phyloP scores from a whole-genome alignment of 2,888 invertebrate species.

The Lepidocyrtoides sp. region DNA sequence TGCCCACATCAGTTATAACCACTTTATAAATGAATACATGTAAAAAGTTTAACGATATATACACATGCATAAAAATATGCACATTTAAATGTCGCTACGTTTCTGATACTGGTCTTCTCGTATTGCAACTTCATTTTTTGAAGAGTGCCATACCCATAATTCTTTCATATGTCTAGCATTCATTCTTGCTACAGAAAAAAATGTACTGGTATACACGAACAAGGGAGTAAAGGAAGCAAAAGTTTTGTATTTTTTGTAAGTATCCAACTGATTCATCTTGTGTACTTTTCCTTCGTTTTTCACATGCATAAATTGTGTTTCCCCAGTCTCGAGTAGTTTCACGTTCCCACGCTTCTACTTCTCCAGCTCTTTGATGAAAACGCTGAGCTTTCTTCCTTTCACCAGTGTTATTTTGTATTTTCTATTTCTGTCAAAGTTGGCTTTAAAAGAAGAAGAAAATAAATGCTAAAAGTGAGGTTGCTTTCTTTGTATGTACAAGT shows the following conservation, averaged over 20 bases:
- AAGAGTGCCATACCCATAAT: slow-evolving; percentile 62
- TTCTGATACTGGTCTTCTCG: not conserved
- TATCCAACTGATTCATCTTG: slow-evolving; percentile 4
- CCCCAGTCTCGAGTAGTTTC: slow-evolving; percentile 58
- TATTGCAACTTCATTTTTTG: slow-evolving; percentile 18
- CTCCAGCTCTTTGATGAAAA: slow-evolving; percentile 62
- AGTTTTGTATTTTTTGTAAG: not conserved
- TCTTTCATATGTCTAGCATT: slow-evolving; percentile 56
- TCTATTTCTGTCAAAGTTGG: slow-evolving; percentile 72
- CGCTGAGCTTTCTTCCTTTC: slow-evolving; percentile 5
- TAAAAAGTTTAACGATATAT: not conserved
- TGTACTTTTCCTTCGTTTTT: slow-evolving; percentile 13
- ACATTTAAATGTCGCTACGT: not conserved
- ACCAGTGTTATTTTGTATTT: slow-evolving; percentile 57
- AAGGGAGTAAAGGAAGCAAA: not conserved
- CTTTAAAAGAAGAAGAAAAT: slow-evolving; percentile 54
- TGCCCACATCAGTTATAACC: slow-evolving; percentile 10
- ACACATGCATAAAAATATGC: not conserved
- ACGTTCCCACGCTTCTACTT: slow-evolving; percentile 65
- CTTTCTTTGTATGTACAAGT: slow-evolving; percentile 7
- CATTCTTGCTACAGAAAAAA: slow-evolving; percentile 6
- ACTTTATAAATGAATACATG: not conserved
- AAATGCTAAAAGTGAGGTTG: slow-evolving; percentile 2
- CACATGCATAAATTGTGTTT: slow-evolving; percentile 74
- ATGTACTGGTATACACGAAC: not conserved